Evolutionary conservation across 1,140 invertebrate species (phyloP), one percentile per base, ranked within the genome.

Genomic region (Lamellibrachia luymesi): DNA sequence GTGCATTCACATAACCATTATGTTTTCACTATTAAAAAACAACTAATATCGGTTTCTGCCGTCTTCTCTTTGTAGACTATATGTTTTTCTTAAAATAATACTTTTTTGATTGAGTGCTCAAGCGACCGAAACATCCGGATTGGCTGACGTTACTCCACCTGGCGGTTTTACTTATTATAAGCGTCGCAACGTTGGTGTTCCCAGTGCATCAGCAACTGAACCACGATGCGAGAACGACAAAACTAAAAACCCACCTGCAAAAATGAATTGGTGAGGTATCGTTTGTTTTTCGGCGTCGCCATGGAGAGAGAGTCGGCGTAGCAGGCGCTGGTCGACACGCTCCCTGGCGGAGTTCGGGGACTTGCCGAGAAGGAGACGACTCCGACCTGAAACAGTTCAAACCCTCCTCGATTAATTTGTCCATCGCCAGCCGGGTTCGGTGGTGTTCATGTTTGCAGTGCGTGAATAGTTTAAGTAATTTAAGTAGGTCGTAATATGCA

Each of bases 241-340:
- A 8, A 80, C 13, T 4, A 80, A 22, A 80, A 10, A 22, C 64
- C 64, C 64, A 80, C 64, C 64, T 80, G 5, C 64, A 17, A 80
- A 22, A 80, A 80, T 8, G 2, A 10, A 22, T 4, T 2, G 13
- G 25, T 92, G 50, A 92, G 92, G 50, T 92, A 92, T 8, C 51
- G 27, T 51, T 51, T 92, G 56, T 92, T 92, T n/a, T 50, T 38
- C 38, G 92, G 92, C 17, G 56, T 51, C 5, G 92, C 92, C 50
- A 52, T 50, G 5, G 92, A n/a, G 22, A 92, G 50, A 25, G 64
- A 13, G 17, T 50, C 13, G 38, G 7, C 7, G 50, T 92, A 51
- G 92, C 92, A 92, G 38, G 7, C 38, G 38, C 27, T 38, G 17
- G 52, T 51, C 2, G 22, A 25, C 17, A 25, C 17, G 49, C 91